Evolutionary conservation across 2,888 invertebrate species (phyloP).

Genomic region (Oscheius onirici): DNA sequence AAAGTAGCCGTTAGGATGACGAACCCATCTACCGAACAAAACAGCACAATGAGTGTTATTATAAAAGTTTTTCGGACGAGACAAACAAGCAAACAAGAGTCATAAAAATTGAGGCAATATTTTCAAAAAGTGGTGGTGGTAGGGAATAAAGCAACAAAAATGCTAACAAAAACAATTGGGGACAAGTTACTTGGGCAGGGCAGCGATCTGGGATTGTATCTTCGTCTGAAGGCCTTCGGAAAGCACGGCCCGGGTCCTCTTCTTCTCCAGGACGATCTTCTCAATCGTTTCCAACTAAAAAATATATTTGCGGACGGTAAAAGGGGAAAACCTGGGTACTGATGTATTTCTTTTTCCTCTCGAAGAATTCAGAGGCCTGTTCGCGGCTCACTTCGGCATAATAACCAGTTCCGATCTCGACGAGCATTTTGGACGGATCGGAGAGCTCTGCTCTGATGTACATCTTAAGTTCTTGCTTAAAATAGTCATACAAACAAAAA

Average conservation of each 20-base stretch:
- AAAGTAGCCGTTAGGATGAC: too few relatives aligned
- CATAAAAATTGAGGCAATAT: neutral
- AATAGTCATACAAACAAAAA: too few relatives aligned
- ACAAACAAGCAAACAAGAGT: constrained; percentile 5
- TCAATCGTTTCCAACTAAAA: constrained; percentile 51
- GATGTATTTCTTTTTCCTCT: constrained; percentile 87
- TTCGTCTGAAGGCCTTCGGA: constrained; percentile 51
- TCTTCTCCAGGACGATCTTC: constrained; percentile 46
- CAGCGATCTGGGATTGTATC: constrained; percentile 47
- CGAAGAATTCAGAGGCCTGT: constrained; percentile 89
- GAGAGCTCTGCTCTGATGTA: constrained; percentile 90
- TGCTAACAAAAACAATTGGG: neutral
- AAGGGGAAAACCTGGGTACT: constrained; percentile 82
- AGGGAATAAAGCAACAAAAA: neutral
- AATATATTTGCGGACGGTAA: neutral
- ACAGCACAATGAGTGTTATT: neutral
- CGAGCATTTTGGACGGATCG: constrained; percentile 86
- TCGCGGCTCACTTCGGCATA: constrained; percentile 88
- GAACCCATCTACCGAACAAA: too few relatives aligned
- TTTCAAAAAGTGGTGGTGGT: neutral
- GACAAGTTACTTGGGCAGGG: constrained; percentile 28
- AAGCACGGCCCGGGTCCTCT: constrained; percentile 45
- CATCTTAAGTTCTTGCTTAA: constrained; percentile 78
- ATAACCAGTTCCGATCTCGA: constrained; percentile 96
- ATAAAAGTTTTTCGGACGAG: neutral